These are phyloP conservation scores for Gonioctena quinquepunctata DNA, from an alignment of 1,140 invertebrate genomes.

Conservation along the genomic window DNA sequence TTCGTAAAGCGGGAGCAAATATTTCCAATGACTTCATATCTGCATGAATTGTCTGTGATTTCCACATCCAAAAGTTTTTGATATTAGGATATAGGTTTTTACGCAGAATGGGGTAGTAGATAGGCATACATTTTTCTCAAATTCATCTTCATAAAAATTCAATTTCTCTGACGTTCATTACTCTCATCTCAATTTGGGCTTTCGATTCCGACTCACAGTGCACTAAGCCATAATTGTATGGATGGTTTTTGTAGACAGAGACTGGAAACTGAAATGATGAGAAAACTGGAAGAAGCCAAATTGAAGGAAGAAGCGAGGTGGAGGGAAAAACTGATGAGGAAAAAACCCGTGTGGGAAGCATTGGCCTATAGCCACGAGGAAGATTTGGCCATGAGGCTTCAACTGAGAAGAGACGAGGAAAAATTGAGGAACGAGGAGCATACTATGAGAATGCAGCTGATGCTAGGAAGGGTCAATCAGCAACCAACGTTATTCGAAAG, in stretches of 20 bases:
- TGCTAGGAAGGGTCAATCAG: constrained; percentile 69
- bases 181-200: too few species aligned
- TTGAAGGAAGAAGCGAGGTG: constrained; percentile 61
- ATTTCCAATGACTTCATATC: too few species aligned
- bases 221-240: too few species aligned
- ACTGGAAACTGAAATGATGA: constrained; percentile 65
- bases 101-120: too few species aligned
- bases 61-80: too few species aligned
- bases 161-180: too few species aligned
- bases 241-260: constrained; percentile 10
- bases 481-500: constrained; percentile 73
- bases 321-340: constrained; percentile 63
- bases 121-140: too few species aligned
- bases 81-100: too few species aligned
- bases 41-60: too few species aligned
- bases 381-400: constrained; percentile 67
- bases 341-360: constrained; percentile 70
- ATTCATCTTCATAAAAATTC: too few species aligned
- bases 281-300: constrained; percentile 62
- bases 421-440: constrained; percentile 67
- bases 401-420: constrained; percentile 68
- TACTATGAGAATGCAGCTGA: constrained; percentile 70
- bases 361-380: constrained; percentile 69
- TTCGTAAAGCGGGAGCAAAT: too few species aligned
- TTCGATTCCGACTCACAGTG: too few species aligned